Conservation (phyloP, 1,140 invertebrate genomes). For the Heterodera carotae region DNA sequence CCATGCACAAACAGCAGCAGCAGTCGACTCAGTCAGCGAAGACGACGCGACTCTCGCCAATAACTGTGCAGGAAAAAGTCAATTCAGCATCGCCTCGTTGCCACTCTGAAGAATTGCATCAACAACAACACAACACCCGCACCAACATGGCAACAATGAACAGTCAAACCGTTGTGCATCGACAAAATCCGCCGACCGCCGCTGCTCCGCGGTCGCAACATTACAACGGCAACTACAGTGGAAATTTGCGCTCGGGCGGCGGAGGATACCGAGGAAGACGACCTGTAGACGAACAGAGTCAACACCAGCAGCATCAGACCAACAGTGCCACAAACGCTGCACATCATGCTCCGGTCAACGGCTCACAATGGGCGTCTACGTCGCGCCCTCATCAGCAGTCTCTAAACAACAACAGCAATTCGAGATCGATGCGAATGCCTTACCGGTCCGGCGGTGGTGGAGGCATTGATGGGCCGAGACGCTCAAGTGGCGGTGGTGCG, state of each 20-base stretch:
- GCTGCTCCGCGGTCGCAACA: neutral
- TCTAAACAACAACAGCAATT: neutral
- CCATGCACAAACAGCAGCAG: neutral
- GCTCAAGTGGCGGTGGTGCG: neutral
- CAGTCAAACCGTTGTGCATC: too few species aligned
- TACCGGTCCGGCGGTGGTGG: constrained; percentile 1
- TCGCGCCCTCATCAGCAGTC: constrained; percentile 4
- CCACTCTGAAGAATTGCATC: too few species aligned
- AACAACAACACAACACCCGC: too few species aligned
- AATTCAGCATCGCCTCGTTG: too few species aligned
- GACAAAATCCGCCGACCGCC: neutral
- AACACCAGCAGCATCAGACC: neutral
- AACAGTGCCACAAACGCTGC: neutral
- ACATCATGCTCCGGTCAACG: neutral
- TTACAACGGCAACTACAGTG: neutral
- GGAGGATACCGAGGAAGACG: neutral
- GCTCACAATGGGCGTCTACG: neutral
- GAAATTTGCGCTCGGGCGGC: neutral
- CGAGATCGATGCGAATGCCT: constrained; percentile 1
- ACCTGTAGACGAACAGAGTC: too few species aligned
- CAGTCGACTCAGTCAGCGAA: neutral
- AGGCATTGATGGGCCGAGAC: constrained; percentile 3
- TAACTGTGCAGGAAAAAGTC: too few species aligned
- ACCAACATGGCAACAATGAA: too few species aligned
- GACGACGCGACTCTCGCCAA: too few species aligned